Conservation (phyloP, 2,888 invertebrate species). For the Nebria brevicollis region DNA sequence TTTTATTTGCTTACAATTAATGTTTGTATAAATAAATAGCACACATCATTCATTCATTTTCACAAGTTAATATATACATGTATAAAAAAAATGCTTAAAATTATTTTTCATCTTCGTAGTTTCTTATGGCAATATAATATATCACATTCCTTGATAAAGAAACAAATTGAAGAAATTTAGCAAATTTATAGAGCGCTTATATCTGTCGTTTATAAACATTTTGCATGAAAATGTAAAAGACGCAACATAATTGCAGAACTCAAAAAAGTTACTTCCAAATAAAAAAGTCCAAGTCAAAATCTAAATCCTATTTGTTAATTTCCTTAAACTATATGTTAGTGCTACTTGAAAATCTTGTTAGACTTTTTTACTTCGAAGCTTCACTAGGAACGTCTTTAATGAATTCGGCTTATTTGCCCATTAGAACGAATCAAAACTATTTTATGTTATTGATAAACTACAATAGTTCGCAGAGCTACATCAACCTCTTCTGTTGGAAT, state of each 20-base stretch:
- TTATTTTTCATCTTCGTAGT: not conserved
- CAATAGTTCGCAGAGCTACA: not conserved
- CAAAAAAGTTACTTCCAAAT: not conserved
- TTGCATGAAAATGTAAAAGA: not conserved
- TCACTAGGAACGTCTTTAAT: not conserved
- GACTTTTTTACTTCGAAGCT: not conserved
- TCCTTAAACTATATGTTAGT: not conserved
- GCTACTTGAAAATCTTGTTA: not conserved
- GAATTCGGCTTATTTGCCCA: not conserved
- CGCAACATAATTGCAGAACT: not conserved
- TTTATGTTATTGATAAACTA: not conserved
- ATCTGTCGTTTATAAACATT: not conserved
- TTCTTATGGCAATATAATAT: not conserved
- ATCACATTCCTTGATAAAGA: not conserved
- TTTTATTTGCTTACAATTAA: not conserved
- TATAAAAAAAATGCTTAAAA: not conserved
- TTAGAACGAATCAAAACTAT: not conserved
- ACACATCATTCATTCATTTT: not conserved
- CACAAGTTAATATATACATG: not conserved
- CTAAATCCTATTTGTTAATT: not conserved
- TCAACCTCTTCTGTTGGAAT: slow-evolving; percentile 66
- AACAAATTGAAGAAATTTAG: not conserved
- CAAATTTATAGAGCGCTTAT: not conserved
- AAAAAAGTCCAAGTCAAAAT: not conserved
- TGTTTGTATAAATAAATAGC: not conserved